These are phyloP conservation scores for Stigmatopora nigra DNA, from an alignment of 2,113 vertebrate genomes.

Conservation along the genomic window DNA sequence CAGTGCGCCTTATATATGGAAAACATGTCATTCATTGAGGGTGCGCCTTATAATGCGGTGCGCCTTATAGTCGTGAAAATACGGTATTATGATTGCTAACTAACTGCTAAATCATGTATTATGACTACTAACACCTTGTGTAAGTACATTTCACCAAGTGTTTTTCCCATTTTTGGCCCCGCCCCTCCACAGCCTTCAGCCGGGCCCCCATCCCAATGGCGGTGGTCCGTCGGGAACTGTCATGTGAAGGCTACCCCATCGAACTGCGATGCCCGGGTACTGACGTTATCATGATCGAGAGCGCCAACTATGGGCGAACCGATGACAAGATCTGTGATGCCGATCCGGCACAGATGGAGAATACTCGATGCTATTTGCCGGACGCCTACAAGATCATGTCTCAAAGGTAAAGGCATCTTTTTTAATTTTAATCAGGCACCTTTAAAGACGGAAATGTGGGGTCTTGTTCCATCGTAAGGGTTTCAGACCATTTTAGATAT, in stretches of 20 bases:
- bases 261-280: constrained; percentile 96
- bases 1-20: too few relatives aligned
- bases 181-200: constrained; percentile 79
- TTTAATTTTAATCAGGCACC: not conserved
- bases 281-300: constrained; percentile 99
- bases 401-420: constrained; percentile 76
- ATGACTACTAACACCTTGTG: too few relatives aligned
- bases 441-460: not conserved
- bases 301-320: constrained; percentile 96
- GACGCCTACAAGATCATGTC: constrained; percentile 99
- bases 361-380: constrained; percentile 94
- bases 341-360: constrained; percentile 98
- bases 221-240: constrained; percentile 93
- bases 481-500: too few relatives aligned
- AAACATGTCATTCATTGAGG: too few relatives aligned
- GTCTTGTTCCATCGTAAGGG: not conserved
- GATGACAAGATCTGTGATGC: constrained; percentile 98
- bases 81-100: too few relatives aligned
- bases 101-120: too few relatives aligned
- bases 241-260: constrained; percentile 96
- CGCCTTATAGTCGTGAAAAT: too few relatives aligned
- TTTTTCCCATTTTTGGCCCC: not conserved
- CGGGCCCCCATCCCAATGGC: constrained; percentile 96
- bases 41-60: too few relatives aligned
- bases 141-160: constrained; percentile 20